Percentiles rank a stretch among this genome's conserved stretches.
These are phyloP conservation scores for Bimastos eiseni DNA, from an alignment of 2,888 invertebrate species.

Conservation along the genomic window DNA sequence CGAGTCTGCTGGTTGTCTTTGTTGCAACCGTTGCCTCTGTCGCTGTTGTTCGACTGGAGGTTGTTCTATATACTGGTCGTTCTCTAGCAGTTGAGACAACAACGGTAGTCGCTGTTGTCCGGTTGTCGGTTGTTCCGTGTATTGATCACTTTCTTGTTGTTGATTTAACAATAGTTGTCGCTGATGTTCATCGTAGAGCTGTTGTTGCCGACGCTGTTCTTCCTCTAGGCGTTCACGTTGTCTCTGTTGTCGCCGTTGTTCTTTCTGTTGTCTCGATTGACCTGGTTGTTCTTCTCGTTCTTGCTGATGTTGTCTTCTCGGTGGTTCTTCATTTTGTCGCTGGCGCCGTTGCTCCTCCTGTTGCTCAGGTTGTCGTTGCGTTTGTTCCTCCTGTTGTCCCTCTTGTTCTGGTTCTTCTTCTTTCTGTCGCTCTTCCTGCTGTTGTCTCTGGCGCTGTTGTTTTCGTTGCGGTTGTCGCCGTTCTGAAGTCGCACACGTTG, in stretches of 20 bases:
- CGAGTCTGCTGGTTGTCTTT: not conserved
- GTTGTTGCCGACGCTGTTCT: too few species aligned
- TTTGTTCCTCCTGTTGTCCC: not conserved
- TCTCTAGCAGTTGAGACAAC: not conserved
- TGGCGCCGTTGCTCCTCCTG: not conserved
- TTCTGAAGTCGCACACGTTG: not conserved
- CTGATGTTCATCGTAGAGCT: conserved; percentile 2
- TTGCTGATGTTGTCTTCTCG: not conserved
- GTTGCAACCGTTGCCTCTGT: not conserved
- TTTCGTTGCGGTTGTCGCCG: not conserved
- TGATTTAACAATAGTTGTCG: not conserved
- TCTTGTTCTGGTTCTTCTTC: not conserved
- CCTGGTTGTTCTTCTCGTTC: not conserved
- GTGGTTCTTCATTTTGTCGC: not conserved
- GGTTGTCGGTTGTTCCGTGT: not conserved
- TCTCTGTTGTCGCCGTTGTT: not conserved
- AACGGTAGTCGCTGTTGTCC: not conserved
- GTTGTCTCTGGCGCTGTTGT: not conserved
- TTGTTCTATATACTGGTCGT: not conserved
- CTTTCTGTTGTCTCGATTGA: not conserved
- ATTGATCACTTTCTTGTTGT: not conserved
- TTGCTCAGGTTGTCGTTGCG: not conserved
- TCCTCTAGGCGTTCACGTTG: not conserved
- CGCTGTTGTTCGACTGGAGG: not conserved
- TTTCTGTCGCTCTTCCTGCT: not conserved